Percentiles rank a stretch among this genome's conserved stretches.
phyloP scores from a whole-genome alignment of 64 coral and sea anemone species.

The Acropora tenuis region DNA sequence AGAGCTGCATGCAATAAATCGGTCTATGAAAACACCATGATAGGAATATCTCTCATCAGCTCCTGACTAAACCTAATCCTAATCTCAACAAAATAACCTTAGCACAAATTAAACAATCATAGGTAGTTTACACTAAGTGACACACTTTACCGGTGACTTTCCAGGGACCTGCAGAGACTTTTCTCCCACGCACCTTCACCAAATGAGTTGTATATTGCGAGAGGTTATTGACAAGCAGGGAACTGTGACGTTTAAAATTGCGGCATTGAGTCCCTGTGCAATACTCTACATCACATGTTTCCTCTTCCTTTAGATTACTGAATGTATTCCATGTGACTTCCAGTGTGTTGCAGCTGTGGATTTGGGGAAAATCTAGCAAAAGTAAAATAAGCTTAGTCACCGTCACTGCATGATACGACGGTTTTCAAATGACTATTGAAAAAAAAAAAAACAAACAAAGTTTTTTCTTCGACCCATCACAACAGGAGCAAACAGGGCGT shows the following conservation, averaged over 20 bases:
- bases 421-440: too few species aligned
- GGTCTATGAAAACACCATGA: too few species aligned
- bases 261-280: conserved; percentile 20
- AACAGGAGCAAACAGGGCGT: too few species aligned
- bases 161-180: conserved; percentile 64
- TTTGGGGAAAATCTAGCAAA: conserved; percentile 25
- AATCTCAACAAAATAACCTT: not conserved
- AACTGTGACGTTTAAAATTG: not conserved
- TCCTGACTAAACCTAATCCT: too few species aligned
- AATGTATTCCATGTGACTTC: conserved; percentile 53
- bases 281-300: conserved; percentile 31
- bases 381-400: not conserved
- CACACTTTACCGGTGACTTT: not conserved
- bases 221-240: conserved; percentile 25
- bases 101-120: not conserved
- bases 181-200: conserved; percentile 51
- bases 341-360: conserved; percentile 44
- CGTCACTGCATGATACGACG: too few species aligned
- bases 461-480: too few species aligned
- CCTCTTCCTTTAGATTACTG: conserved; percentile 17
- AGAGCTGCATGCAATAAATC: too few species aligned
- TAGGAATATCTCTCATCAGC: too few species aligned
- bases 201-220: conserved; percentile 52
- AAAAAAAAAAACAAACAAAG: too few species aligned
- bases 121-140: conserved; percentile 43